These are phyloP conservation scores for Elymnias hypermnestra DNA, from an alignment of 1,140 invertebrate genomes.

Conservation along the genomic window DNA sequence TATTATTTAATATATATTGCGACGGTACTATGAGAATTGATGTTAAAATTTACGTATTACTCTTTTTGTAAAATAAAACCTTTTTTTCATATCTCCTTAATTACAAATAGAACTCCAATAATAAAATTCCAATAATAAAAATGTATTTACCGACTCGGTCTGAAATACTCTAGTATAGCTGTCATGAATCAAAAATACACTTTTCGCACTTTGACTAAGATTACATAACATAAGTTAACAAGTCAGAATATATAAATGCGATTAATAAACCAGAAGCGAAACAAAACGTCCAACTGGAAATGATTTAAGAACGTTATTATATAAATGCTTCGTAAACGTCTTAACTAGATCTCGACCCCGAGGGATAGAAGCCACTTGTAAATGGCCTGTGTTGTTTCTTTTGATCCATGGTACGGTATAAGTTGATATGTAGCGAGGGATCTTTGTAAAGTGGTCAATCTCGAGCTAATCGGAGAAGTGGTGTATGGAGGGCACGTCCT, in stretches of 20 bases:
- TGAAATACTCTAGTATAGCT: conserved; percentile 18
- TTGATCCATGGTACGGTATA: conserved; percentile 13
- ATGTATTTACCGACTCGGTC: conserved; percentile 15
- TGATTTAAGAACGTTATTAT: conserved; percentile 9
- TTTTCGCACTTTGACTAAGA: neutral
- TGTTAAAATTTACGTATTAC: too few species aligned
- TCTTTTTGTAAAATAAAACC: too few species aligned
- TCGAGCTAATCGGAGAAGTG: conserved; percentile 25
- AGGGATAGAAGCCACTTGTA: conserved; percentile 18
- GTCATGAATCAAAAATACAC: conserved; percentile 17
- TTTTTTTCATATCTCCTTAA: too few species aligned
- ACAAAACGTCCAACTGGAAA: conserved; percentile 12
- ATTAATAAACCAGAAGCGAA: conserved; percentile 10
- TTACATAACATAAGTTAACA: neutral
- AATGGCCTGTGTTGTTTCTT: conserved; percentile 20
- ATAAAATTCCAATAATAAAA: too few species aligned
- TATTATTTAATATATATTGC: too few species aligned
- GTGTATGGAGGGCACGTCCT: conserved; percentile 27
- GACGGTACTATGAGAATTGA: too few species aligned
- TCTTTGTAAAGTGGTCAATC: conserved; percentile 21
- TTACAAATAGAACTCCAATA: too few species aligned
- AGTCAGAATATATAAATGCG: neutral
- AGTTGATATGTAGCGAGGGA: conserved; percentile 20
- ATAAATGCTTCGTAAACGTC: conserved; percentile 13
- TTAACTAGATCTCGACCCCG: conserved; percentile 20